A percentile compares a stretch with the other conserved stretches of the same genome.
Conservation (phyloP, 1,140 invertebrate species). For the Drosophila tristis region DNA sequence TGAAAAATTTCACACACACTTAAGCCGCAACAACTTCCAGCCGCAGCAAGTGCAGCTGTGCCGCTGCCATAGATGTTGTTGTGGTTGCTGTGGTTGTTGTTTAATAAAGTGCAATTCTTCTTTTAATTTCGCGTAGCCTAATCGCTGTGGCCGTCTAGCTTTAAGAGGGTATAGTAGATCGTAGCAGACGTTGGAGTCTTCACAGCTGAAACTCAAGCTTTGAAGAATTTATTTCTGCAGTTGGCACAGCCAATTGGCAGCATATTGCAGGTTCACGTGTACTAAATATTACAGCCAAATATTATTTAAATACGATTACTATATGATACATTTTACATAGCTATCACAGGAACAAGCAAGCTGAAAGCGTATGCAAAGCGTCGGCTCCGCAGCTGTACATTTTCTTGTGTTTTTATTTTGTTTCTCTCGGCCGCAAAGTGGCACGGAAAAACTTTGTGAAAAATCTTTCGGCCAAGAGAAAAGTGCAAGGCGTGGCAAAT, state of each 20-base stretch:
- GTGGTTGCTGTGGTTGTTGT: conserved; percentile 53
- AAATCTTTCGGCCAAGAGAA: conserved; percentile 43
- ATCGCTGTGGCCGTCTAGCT: no score
- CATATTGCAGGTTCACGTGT: no score
- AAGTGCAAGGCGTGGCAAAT: conserved; percentile 61
- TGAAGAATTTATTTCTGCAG: no score
- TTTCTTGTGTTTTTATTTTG: conserved; percentile 41
- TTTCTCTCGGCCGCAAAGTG: conserved; percentile 57
- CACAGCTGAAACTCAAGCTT: no score
- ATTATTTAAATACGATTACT: conserved; percentile 26
- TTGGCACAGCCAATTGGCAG: no score
- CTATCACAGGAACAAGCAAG: no score
- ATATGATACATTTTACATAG: no score
- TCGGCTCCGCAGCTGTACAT: no score
- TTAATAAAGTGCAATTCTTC: conserved; percentile 75
- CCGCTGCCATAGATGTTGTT: conserved; percentile 2
- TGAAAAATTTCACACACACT: conserved; percentile 65
- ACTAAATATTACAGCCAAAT: conserved; percentile 39
- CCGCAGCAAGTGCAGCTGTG: conserved; percentile 22
- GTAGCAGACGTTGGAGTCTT: no score
- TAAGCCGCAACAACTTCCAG: conserved; percentile 37
- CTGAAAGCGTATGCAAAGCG: no score
- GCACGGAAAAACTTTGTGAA: conserved; percentile 60
- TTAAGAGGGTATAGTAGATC: no score
- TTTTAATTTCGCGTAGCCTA: conserved; percentile 34